Conservation (phyloP, 1,140 invertebrate genomes). For the Globodera rostochiensis region DNA sequence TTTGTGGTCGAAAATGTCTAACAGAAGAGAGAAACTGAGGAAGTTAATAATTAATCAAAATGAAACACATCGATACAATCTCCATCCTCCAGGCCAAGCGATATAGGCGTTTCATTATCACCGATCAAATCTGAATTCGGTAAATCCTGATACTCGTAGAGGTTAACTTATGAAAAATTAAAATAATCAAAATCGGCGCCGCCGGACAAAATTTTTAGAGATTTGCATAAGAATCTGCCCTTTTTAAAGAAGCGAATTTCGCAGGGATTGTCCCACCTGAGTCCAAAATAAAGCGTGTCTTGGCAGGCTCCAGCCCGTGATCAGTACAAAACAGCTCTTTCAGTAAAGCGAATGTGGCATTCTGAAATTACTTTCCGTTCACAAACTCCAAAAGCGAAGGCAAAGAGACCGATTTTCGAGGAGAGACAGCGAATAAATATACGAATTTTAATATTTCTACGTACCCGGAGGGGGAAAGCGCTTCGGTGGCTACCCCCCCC, state of each 20-base stretch:
- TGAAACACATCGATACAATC: constrained; percentile 15
- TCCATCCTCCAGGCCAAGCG: constrained; percentile 29
- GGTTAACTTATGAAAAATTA: constrained; percentile 13
- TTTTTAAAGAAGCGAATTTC: neutral
- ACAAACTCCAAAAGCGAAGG: too few relatives aligned
- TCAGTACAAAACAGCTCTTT: constrained; percentile 33
- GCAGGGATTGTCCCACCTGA: constrained; percentile 2
- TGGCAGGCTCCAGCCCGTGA: constrained; percentile 19
- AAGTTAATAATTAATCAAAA: too few relatives aligned
- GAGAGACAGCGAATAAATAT: too few relatives aligned
- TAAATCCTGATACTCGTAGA: neutral
- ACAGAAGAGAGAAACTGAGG: too few relatives aligned
- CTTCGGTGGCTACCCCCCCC: too few relatives aligned
- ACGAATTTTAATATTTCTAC: too few relatives aligned
- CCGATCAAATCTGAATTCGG: constrained; percentile 22
- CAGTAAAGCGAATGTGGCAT: constrained; percentile 18
- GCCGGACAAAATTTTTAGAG: too few relatives aligned
- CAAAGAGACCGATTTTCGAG: too few relatives aligned
- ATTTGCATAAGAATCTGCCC: too few relatives aligned
- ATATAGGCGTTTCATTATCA: constrained; percentile 33
- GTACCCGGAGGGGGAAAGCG: too few relatives aligned
- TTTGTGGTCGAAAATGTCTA: too few relatives aligned
- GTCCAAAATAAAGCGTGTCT: constrained; percentile 29
- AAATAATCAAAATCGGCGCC: neutral
- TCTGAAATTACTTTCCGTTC: neutral